Percentiles rank a stretch among this genome's conserved stretches.
These are phyloP conservation scores for Habrosyne pyritoides DNA, from an alignment of 2,888 invertebrate genomes.

Conservation along the genomic window DNA sequence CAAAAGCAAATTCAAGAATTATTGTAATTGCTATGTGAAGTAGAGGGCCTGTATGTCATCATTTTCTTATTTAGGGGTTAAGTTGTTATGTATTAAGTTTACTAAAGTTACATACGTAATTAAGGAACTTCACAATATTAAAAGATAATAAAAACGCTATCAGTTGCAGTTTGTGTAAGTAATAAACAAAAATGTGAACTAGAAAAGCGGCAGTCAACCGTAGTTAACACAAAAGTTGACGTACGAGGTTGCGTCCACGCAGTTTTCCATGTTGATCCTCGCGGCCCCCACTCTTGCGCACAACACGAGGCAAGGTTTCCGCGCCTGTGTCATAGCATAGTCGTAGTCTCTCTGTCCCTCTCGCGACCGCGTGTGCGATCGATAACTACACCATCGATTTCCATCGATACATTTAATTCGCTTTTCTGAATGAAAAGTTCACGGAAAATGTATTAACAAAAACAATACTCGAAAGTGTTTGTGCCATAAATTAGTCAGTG, in stretches of 20 bases:
- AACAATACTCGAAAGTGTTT: constrained; percentile 14
- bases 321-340: constrained; percentile 50
- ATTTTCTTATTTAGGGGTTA: too few species aligned
- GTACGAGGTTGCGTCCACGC: constrained; percentile 60
- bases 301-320: constrained; percentile 41
- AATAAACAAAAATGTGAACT: constrained; percentile 18
- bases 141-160: too few species aligned
- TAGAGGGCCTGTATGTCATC: too few species aligned
- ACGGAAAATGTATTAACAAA: constrained; percentile 44
- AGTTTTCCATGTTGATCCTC: constrained; percentile 68
- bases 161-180: background rate
- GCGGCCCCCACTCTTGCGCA: constrained; percentile 63
- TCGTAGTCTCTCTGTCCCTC: constrained; percentile 62
- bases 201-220: background rate
- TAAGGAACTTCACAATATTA: too few species aligned
- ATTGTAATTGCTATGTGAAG: too few species aligned
- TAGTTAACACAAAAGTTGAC: constrained; percentile 29
- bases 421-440: constrained; percentile 79
- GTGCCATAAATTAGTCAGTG: constrained; percentile 13
- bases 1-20: too few species aligned
- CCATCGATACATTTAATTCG: constrained; percentile 60
- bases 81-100: too few species aligned
- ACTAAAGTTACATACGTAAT: too few species aligned
- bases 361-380: constrained; percentile 65
- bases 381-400: constrained; percentile 55